Base-by-base conservation (phyloP, 2,113 vertebrate species). In the Ranitomeya variabilis region DNA sequence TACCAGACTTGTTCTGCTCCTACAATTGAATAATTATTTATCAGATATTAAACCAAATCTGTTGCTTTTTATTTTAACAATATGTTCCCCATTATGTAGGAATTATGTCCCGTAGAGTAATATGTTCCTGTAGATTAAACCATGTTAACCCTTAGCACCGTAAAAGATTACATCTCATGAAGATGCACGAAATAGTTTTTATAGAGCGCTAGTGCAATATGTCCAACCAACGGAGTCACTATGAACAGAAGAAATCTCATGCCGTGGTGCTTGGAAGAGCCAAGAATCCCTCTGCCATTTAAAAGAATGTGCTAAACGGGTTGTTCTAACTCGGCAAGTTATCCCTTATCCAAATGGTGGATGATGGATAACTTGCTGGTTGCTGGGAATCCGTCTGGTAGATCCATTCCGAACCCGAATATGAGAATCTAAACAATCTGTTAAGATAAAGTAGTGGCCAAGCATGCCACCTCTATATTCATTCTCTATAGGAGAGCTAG, bases 1-100 rank as follows among this genome's bases (percentile, higher is more conserved):
- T 85, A 85, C 83, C 83, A 85, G 64, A 85, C 74, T 74, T 66
- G 31, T 78, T 76, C 85, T 86, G 59, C 74, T 86, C 55, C 59
- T 51, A 86, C 55, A 86, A 62, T 86, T 37, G 26, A 76, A 86
- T 86, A 86, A 86, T 78, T 62, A 86, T 64, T 31, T 86, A 62
- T 76, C 84, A 86, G 55, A 60, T 23, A 86, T 86, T 31, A 60
- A 60, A 74, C 7, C 57, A 15, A 80, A 26, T 59, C n/a, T 59
- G 54, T 59, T 60, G 15, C 23, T 18, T 31, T 80, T 60, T 80
- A 80, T n/a, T 54, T 54, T 54, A 60, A 59, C 52, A 80, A 60
- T 59, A 59, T 59, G 55, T 80, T 80, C 55, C 23, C 7, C n/a
- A 26, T 59, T 6, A 60, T 80, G 57, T 31, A 31, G n/a, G n/a